These are phyloP conservation scores for Cheilosia scutellata DNA, from an alignment of 2,888 invertebrate species.

Conservation along the genomic window DNA sequence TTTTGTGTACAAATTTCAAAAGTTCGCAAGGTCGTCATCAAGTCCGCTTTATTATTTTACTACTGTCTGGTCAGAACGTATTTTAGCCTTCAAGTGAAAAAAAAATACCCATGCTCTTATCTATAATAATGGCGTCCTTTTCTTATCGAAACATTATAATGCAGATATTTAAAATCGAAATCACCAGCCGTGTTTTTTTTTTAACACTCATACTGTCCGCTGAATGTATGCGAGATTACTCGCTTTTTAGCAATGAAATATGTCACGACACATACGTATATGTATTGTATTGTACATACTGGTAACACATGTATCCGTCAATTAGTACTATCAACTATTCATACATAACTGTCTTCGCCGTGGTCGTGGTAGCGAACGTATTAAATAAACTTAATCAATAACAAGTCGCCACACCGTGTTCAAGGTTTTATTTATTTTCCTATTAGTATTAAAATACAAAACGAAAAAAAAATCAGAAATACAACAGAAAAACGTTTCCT, in stretches of 20 bases:
- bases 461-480: neutral
- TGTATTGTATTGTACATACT: neutral
- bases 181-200: slow-evolving; percentile 6
- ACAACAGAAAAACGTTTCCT: slow-evolving; percentile 23
- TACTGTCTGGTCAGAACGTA: neutral
- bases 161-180: slow-evolving; percentile 26
- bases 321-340: slow-evolving; percentile 20
- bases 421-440: slow-evolving; percentile 55
- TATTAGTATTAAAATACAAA: slow-evolving; percentile 18
- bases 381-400: slow-evolving; percentile 58
- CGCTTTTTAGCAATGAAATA: neutral
- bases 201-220: slow-evolving; percentile 22
- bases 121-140: slow-evolving; percentile 24
- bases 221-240: slow-evolving; percentile 7
- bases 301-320: slow-evolving; percentile 8
- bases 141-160: slow-evolving; percentile 31
- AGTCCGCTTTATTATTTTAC: no score
- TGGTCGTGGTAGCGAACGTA: neutral
- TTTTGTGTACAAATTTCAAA: no score
- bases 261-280: neutral
- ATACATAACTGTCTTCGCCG: slow-evolving; percentile 14
- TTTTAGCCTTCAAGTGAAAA: slow-evolving; percentile 3
- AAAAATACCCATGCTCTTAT: slow-evolving; percentile 2
- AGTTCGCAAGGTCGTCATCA: no score
- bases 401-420: slow-evolving; percentile 41